Conservation (phyloP, 2,888 invertebrate species). For the Synergus japonicus region DNA sequence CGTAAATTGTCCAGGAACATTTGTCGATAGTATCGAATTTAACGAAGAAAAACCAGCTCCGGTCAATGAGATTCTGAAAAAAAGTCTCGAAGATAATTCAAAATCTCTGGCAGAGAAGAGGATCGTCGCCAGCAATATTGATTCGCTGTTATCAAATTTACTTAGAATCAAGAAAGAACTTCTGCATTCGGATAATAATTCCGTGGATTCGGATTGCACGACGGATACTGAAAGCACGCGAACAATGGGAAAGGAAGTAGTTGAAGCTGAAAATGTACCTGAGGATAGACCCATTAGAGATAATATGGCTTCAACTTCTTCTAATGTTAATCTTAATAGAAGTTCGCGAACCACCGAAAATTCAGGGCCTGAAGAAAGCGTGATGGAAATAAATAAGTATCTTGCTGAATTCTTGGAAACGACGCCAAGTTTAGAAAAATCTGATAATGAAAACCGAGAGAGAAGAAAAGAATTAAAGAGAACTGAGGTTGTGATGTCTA, state of each 20-base stretch:
- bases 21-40: not conserved
- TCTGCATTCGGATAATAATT: not conserved
- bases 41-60: not conserved
- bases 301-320: not conserved
- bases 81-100: not conserved
- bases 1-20: not conserved
- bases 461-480: not conserved
- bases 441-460: not conserved
- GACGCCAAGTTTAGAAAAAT: too few relatives aligned
- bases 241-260: not conserved
- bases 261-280: not conserved
- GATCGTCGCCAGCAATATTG: not conserved
- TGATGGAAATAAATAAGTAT: too few relatives aligned
- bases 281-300: not conserved
- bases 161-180: not conserved
- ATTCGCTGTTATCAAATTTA: not conserved
- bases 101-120: not conserved
- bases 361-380: not conserved
- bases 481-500: not conserved
- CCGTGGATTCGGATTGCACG: not conserved
- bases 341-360: not conserved
- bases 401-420: not conserved
- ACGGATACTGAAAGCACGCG: not conserved
- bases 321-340: not conserved
- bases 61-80: not conserved